Evolutionary conservation across 2,797 vertebrate species (phyloP).

Genomic region (Arnoldichthys spilopterus): DNA sequence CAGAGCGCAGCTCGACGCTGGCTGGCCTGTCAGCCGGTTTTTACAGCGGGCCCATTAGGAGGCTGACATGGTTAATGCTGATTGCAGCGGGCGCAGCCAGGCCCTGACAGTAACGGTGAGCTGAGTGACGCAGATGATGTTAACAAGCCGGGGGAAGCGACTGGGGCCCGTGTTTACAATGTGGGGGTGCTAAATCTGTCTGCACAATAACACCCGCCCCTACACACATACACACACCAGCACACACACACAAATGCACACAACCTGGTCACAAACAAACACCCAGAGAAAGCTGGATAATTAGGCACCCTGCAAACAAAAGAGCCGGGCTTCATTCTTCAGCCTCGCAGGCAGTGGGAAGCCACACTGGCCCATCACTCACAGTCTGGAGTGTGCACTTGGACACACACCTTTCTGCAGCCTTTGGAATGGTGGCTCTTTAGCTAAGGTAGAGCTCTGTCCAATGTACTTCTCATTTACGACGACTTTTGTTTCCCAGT

Average conservation of each 20-base stretch:
- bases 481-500: not conserved
- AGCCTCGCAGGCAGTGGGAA: conserved; percentile 53
- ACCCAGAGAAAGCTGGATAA: conserved; percentile 58
- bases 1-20: conserved; percentile 63
- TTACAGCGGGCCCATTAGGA: conserved; percentile 81
- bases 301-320: conserved; percentile 61
- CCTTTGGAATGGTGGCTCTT: conserved; percentile 12
- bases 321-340: conserved; percentile 53
- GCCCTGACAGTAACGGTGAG: conserved; percentile 79
- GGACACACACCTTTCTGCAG: conserved; percentile 44
- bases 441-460: conserved; percentile 16
- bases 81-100: conserved; percentile 79
- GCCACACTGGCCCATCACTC: conserved; percentile 52
- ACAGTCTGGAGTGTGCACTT: conserved; percentile 49
- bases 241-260: conserved; percentile 52
- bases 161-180: conserved; percentile 83
- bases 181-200: conserved; percentile 82
- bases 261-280: conserved; percentile 47
- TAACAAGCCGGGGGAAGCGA: conserved; percentile 82
- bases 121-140: conserved; percentile 86
- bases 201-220: conserved; percentile 70
- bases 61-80: conserved; percentile 82
- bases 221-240: conserved; percentile 57
- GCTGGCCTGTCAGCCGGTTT: conserved; percentile 76
- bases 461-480: not conserved